Evolutionary conservation across 2,113 vertebrate species (phyloP).

Genomic region (Dicerorhinus sumatrensis): DNA sequence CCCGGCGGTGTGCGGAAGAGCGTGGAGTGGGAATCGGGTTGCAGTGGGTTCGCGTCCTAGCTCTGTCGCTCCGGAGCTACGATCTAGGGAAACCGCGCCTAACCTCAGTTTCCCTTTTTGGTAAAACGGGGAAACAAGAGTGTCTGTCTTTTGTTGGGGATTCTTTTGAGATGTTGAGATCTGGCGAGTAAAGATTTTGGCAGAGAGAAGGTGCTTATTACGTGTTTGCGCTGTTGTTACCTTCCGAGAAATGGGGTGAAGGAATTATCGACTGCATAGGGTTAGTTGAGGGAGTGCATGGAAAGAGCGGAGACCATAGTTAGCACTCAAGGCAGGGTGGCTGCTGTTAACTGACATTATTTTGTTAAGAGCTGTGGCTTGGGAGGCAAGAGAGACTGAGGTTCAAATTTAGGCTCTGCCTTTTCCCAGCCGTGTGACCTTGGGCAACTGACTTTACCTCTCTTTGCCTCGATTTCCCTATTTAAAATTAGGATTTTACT

Average conservation of each 20-base stretch:
- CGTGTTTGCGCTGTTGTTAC: conserved; percentile 69
- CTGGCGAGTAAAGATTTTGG: conserved; percentile 12
- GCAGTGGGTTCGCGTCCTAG: conserved; percentile 42
- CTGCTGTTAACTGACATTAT: conserved; percentile 40
- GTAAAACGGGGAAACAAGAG: conserved; percentile 28
- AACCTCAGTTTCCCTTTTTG: conserved; percentile 58
- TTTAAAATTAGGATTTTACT: conserved; percentile 34
- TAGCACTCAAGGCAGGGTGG: conserved; percentile 14
- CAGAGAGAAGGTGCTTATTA: conserved; percentile 30
- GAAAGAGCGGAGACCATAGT: not conserved
- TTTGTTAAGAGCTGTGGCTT: conserved; percentile 56
- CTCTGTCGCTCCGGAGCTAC: conserved; percentile 35
- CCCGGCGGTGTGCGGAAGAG: conserved; percentile 39
- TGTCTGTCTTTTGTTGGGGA: not conserved
- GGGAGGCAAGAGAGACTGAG: not conserved
- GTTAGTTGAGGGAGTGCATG: conserved; percentile 49
- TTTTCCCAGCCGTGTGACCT: conserved; percentile 60
- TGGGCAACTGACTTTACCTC: conserved; percentile 39
- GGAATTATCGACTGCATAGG: not conserved
- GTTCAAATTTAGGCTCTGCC: conserved; percentile 54
- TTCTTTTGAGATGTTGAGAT: conserved; percentile 56
- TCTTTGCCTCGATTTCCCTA: conserved; percentile 25
- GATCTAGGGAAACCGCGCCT: conserved; percentile 38
- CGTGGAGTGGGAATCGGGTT: conserved; percentile 38
- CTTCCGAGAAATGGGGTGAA: conserved; percentile 42